Evolutionary conservation across 1,140 invertebrate species (phyloP).

Genomic region (Drosophila triauraria): DNA sequence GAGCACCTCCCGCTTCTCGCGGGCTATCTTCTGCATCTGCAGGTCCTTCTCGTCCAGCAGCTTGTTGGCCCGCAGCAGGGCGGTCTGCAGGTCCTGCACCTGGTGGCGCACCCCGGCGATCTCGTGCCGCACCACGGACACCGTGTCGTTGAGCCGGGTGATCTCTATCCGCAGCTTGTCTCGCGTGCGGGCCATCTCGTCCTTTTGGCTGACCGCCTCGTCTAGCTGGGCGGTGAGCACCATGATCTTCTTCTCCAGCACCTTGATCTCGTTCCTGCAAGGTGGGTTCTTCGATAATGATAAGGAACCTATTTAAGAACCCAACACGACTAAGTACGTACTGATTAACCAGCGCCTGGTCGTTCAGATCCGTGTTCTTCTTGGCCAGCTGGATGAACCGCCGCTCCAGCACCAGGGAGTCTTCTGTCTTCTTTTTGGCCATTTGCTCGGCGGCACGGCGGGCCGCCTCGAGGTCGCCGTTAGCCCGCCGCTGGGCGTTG

Average conservation of each 20-base stretch:
- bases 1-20: constrained; percentile 35
- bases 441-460: neutral
- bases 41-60: constrained; percentile 25
- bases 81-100: constrained; percentile 15
- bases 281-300: neutral
- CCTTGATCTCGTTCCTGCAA: constrained; percentile 34
- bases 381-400: constrained; percentile 50
- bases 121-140: constrained; percentile 32
- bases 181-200: constrained; percentile 4
- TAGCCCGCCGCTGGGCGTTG: neutral
- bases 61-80: constrained; percentile 10
- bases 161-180: constrained; percentile 41
- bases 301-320: neutral
- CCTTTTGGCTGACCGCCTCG: constrained; percentile 23
- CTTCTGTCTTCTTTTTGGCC: constrained; percentile 40
- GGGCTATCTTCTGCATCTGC: constrained; percentile 14
- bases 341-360: constrained; percentile 4
- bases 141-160: constrained; percentile 13
- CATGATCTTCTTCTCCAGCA: constrained; percentile 25
- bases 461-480: neutral
- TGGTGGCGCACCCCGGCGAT: constrained; percentile 7
- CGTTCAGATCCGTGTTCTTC: constrained; percentile 35
- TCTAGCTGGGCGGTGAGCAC: constrained; percentile 9
- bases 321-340: constrained; percentile 1
- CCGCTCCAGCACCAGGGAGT: constrained; percentile 20